Evolutionary conservation across 2,888 invertebrate genomes (phyloP), one percentile per base, ranked within the genome.

Genomic region (Drosophila parthenogenetica): DNA sequence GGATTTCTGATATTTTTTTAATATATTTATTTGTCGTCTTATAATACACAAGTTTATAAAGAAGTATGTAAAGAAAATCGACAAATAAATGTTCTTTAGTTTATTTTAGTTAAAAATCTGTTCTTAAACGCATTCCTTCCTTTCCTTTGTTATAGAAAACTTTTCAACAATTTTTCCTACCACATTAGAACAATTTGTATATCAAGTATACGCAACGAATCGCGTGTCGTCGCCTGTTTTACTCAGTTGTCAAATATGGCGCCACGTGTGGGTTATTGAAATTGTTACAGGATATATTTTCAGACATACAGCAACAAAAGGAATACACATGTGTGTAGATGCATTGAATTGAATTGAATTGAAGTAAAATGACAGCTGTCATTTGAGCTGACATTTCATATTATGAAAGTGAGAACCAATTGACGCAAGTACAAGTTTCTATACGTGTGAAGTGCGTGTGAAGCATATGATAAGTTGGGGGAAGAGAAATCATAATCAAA

Each of bases 341-440:
- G 46, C 14, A 42, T 42, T 42, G 57, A 48, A 48, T 17, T 16
- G 46, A 42, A 42, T 60, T 66, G 59, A 59, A 43, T 46, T 39
- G 60, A 60, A 61, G 61, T 45, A 5, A 59, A 65, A 49, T 83
- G 79, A 77, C 83, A 80, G 81, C 64, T 83, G 87, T 77, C 83
- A 68, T 46, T 71, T 53, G 29, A 69, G 53, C 17, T 79, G 76
- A 81, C 69, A 81, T 72, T 69, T 73, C 49, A 45, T 69, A 65
- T 65, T 69, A 63, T 54, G 32, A 58, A 39, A 40, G 29, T 8
- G 37, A 49, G 60, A 19, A 51, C n/a, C 29, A 49, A 61, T 43
- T 57, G 61, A 69, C 55, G 69, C 53, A 55, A n/a, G 32, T 35
- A 7, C 43, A 5, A 32, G 3, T 14, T 35, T 17, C 19, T 29